Evolutionary conservation across 2,888 invertebrate genomes (phyloP).

Genomic region (Catocala nupta): DNA sequence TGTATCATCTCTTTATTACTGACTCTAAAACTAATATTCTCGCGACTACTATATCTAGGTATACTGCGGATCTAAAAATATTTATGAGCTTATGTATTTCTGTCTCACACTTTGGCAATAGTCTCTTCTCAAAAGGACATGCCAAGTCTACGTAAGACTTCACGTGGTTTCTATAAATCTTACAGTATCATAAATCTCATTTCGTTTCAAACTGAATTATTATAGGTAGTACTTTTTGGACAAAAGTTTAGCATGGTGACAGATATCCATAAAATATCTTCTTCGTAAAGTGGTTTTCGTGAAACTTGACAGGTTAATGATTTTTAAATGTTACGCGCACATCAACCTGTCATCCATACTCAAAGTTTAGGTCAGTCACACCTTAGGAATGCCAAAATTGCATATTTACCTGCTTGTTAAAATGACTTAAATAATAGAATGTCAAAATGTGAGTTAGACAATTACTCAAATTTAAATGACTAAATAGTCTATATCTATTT

Average conservation of each 20-base stretch:
- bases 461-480: no score
- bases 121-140: no score
- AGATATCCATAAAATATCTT: slow-evolving; percentile 15
- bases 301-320: slow-evolving; percentile 31
- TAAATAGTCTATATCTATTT: no score
- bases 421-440: no score
- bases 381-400: slow-evolving; percentile 15
- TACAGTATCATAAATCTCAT: not conserved
- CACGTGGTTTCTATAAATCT: not conserved
- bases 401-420: not conserved
- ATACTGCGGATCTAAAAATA: no score
- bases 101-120: no score
- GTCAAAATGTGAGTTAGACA: no score
- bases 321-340: slow-evolving; percentile 31
- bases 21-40: no score
- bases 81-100: no score
- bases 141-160: not conserved
- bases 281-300: slow-evolving; percentile 18
- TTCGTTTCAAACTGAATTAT: slow-evolving; percentile 11
- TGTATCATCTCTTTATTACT: no score
- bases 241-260: slow-evolving; percentile 12
- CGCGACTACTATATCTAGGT: no score
- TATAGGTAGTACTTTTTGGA: slow-evolving; percentile 6
- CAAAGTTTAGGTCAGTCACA: slow-evolving; percentile 4
- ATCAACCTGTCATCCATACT: slow-evolving; percentile 30